Evolutionary conservation across 2,888 invertebrate genomes (phyloP).

Genomic region (Callimorpha dominula): DNA sequence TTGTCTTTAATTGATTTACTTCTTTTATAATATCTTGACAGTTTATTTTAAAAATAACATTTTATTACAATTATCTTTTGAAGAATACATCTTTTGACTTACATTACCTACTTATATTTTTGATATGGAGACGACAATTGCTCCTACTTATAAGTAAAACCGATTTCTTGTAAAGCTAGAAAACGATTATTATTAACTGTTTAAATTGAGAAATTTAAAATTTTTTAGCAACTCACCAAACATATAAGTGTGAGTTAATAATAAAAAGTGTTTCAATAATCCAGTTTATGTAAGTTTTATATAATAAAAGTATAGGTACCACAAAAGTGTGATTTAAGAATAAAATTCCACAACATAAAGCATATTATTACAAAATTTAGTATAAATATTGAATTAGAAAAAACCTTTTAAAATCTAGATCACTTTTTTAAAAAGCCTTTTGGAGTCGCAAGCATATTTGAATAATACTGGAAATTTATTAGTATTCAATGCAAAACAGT

Average conservation of each 20-base stretch:
- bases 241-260: background rate
- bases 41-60: slow-evolving; percentile 17
- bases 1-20: slow-evolving; percentile 36
- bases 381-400: too few relatives aligned
- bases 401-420: too few relatives aligned
- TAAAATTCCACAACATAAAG: too few relatives aligned
- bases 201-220: background rate
- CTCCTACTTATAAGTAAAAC: background rate
- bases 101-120: background rate
- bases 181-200: background rate
- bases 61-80: background rate
- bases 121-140: background rate
- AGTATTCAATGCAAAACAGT: background rate
- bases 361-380: too few relatives aligned
- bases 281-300: too few relatives aligned
- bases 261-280: background rate
- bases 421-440: too few relatives aligned
- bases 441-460: too few relatives aligned
- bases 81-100: background rate
- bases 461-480: background rate
- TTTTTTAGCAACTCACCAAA: background rate
- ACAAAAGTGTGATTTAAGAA: too few relatives aligned
- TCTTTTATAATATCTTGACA: slow-evolving; percentile 35
- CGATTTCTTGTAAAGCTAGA: background rate
- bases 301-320: too few relatives aligned